Percentiles rank a stretch among this genome's conserved stretches.
These are phyloP conservation scores for Ennomos fuscantarius DNA, from an alignment of 2,888 invertebrate species.

Conservation along the genomic window DNA sequence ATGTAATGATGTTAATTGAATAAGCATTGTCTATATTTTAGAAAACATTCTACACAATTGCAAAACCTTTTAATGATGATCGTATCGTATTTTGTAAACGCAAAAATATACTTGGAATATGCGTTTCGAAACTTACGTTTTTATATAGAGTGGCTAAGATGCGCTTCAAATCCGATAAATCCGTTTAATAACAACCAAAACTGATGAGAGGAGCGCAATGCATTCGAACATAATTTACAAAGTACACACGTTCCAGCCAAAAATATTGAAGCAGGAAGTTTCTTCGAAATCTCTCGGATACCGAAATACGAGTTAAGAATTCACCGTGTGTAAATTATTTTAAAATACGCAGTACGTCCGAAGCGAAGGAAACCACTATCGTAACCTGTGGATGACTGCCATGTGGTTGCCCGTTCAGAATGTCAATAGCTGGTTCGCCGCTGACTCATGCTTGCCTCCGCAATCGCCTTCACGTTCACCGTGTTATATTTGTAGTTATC, in stretches of 20 bases:
- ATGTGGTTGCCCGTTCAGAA: conserved; percentile 48
- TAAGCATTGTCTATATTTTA: not conserved
- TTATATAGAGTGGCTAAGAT: too few species aligned
- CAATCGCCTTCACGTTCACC: conserved; percentile 54
- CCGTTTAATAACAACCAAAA: too few species aligned
- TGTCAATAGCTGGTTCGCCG: conserved; percentile 55
- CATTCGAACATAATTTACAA: not conserved
- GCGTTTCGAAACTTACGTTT: too few species aligned
- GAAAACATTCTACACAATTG: not conserved
- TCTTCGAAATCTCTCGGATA: not conserved
- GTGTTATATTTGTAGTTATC: conserved; percentile 38
- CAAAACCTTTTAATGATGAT: too few species aligned
- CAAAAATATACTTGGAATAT: too few species aligned
- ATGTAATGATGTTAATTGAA: conserved; percentile 2
- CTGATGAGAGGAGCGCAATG: too few species aligned
- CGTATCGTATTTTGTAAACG: too few species aligned
- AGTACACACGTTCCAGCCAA: not conserved
- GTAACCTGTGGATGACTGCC: conserved; percentile 25
- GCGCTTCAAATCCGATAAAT: too few species aligned
- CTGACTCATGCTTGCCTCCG: conserved; percentile 62
- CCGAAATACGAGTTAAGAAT: conserved; percentile 1
- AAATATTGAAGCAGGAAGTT: conserved; percentile 3
- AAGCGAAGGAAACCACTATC: conserved; percentile 42
- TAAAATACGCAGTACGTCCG: conserved; percentile 20
- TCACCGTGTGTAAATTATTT: not conserved